phyloP scores from a whole-genome alignment of 2,113 vertebrate species.

The Halichoerus grypus region DNA sequence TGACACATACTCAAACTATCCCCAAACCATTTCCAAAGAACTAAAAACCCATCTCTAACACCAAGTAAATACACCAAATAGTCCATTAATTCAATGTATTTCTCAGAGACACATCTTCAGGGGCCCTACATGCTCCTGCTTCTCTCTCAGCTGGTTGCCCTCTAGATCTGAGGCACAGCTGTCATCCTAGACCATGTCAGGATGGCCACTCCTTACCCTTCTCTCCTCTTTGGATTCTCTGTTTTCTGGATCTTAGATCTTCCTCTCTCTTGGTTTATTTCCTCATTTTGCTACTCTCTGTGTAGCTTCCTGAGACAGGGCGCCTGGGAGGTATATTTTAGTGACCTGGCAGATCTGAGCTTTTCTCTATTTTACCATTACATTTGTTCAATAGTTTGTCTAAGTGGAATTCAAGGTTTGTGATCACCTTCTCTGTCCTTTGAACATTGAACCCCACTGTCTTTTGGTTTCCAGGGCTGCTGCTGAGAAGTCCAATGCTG shows the following conservation, averaged over 20 bases:
- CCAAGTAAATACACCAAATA: background rate
- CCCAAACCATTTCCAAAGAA: background rate
- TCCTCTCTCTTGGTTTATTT: background rate
- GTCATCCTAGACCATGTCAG: background rate
- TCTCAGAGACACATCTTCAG: background rate
- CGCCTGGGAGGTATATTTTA: background rate
- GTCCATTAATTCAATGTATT: background rate
- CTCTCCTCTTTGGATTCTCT: background rate
- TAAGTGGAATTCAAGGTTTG: background rate
- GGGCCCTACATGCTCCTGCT: background rate
- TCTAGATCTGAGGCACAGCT: background rate
- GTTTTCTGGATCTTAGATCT: background rate
- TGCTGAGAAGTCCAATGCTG: background rate
- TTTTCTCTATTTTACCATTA: background rate
- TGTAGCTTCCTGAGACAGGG: background rate
- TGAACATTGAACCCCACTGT: background rate
- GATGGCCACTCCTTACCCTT: background rate
- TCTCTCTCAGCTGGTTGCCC: background rate
- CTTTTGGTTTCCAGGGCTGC: background rate
- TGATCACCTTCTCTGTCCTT: background rate
- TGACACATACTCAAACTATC: background rate
- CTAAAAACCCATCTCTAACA: background rate
- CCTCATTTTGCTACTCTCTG: background rate
- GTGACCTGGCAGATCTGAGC: background rate
- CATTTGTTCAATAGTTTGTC: background rate